Evolutionary conservation across 2,888 invertebrate species (phyloP).

Genomic region (Phortica magna): DNA sequence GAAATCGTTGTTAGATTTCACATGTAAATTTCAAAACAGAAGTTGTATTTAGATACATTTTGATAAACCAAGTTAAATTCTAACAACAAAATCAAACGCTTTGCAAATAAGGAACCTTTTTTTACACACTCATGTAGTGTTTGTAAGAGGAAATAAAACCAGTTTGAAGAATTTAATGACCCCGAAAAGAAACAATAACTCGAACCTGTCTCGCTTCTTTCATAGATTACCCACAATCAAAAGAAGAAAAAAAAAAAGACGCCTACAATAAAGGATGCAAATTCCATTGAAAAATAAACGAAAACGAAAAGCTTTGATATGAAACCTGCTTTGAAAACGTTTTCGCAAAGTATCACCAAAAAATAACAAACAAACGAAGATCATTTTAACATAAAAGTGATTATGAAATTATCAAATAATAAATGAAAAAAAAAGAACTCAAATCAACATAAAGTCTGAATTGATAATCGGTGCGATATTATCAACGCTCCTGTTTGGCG

Average conservation of each 20-base stretch:
- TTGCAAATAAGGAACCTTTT: not conserved
- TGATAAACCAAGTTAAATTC: not conserved
- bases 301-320: too few species aligned
- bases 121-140: not conserved
- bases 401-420: not conserved
- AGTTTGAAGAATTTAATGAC: not conserved
- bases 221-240: not conserved
- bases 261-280: slow-evolving; percentile 8
- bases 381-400: not conserved
- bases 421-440: not conserved
- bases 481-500: slow-evolving; percentile 12
- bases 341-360: not conserved
- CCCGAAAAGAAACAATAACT: too few species aligned
- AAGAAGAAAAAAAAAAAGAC: not conserved
- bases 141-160: not conserved
- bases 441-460: not conserved
- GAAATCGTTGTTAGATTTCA: too few species aligned
- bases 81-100: not conserved
- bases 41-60: too few species aligned
- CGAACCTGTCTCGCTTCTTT: not conserved
- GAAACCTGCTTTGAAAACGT: too few species aligned
- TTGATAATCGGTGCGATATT: not conserved
- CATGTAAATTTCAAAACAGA: too few species aligned
- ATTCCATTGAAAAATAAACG: not conserved
- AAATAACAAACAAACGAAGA: not conserved